Evolutionary conservation across 2,888 invertebrate genomes (phyloP), one percentile per base, ranked within the genome.

Genomic region (Phaedon cochleariae): DNA sequence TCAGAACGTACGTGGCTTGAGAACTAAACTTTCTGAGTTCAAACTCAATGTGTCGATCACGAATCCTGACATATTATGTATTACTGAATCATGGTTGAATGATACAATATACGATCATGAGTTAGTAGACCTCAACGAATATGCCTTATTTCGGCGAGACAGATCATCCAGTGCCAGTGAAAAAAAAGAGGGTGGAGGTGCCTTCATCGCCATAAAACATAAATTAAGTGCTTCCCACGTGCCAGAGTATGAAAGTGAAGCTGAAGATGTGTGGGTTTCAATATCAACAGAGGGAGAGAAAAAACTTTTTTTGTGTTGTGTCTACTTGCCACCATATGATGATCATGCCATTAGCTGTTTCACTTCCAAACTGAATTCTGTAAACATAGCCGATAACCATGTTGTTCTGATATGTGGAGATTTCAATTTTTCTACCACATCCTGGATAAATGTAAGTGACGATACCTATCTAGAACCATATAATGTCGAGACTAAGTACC

Each of bases 111-210:
- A 37, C 10, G 63, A 62, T 34, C 51, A 62, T 53, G 51, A 58
- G 41, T 52, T 51, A 1, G 58, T 64, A 20, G 45, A 62, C 29
- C 48, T 26, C 15, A 45, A 65, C 26, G 17, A 65, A 41, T 65
- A 62, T 31, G 22, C 52, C 18, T 31, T 64, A 12, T 65, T 60
- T 59, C 29, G 65, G 6, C 20, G 66, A 31, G 66, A 66, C 18
- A 58, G 63, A 18, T 41, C 20, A 45, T 45, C 41, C 37, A 59
- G 46, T 45, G 59, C 49, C 31, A 55, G 49, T 18, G 46, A 31
- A 21, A 66, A 66, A 48, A 26, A 12, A 37, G 34, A 55, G 3
- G 66, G 58, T 20, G 63, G 59, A 1, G 59, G 63, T 21, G 53
- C 53, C 17, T 57, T 66, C 10, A 59, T 59, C 15, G 66, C 66